Conservation (phyloP, 2,797 vertebrate species). For the Heterohyrax brucei region DNA sequence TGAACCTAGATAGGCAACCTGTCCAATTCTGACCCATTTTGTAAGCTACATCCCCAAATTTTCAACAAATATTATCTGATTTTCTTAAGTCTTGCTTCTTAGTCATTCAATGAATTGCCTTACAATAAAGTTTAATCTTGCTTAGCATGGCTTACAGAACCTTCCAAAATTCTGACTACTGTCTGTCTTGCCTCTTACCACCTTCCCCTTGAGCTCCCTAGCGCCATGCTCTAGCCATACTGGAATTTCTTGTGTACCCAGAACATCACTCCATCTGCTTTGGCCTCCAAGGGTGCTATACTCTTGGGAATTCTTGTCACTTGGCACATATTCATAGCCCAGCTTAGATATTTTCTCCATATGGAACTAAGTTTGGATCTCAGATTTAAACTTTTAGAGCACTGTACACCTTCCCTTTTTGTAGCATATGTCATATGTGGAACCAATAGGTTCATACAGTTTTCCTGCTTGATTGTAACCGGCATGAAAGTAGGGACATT, state of each 20-base stretch:
- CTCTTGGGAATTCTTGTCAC: not conserved
- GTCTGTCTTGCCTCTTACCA: not conserved
- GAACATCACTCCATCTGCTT: not conserved
- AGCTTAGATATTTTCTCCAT: not conserved
- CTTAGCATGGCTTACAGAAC: not conserved
- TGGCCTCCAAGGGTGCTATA: not conserved
- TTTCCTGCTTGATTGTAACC: not conserved
- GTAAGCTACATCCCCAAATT: not conserved
- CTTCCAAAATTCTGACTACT: not conserved
- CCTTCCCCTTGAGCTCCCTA: not conserved
- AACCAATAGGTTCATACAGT: not conserved
- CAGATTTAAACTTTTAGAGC: not conserved
- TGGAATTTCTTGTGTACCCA: not conserved
- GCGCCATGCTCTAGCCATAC: not conserved
- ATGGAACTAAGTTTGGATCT: not conserved
- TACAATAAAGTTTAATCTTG: not conserved
- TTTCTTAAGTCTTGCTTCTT: not conserved
- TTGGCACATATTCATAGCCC: not conserved
- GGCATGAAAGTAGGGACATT: not conserved
- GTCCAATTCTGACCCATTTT: not conserved
- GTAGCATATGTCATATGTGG: not conserved
- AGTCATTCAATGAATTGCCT: not conserved
- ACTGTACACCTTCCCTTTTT: not conserved
- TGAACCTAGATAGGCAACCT: not conserved
- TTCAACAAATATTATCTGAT: not conserved